Evolutionary conservation across 2,113 vertebrate species (phyloP).

Genomic region (Maylandia zebra): DNA sequence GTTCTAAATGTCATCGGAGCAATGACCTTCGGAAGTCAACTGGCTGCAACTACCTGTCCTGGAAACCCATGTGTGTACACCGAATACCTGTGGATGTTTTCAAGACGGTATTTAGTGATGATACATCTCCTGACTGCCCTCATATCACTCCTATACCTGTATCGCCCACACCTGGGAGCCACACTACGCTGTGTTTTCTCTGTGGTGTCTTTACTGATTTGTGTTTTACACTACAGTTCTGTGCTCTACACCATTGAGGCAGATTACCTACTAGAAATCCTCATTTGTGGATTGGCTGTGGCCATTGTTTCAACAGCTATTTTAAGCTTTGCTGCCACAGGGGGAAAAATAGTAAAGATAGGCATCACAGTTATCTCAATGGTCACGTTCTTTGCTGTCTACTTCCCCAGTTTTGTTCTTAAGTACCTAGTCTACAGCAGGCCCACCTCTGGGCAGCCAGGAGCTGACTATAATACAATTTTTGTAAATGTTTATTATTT

Average conservation of each 20-base stretch:
- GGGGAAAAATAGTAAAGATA: not conserved
- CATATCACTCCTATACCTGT: not conserved
- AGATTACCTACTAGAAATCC: not conserved
- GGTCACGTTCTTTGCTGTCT: not conserved
- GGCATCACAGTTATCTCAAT: not conserved
- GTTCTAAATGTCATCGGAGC: not conserved
- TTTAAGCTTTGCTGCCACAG: not conserved
- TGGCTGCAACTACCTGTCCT: not conserved
- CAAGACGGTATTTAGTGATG: not conserved
- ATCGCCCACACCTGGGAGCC: not conserved
- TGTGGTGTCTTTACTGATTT: not conserved
- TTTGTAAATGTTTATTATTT: not conserved
- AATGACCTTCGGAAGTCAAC: not conserved
- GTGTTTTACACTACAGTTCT: not conserved
- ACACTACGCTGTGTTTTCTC: not conserved
- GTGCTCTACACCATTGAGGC: not conserved
- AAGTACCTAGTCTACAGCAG: rapidly evolving
- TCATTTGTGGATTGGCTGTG: not conserved
- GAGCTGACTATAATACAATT: not conserved
- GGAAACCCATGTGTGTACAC: not conserved
- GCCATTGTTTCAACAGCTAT: not conserved
- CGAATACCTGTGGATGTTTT: rapidly evolving
- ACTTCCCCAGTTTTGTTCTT: not conserved
- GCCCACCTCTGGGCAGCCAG: not conserved
- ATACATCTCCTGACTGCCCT: not conserved